Evolutionary conservation across 2,888 invertebrate species (phyloP).

Genomic region (Yponomeuta malinellus): DNA sequence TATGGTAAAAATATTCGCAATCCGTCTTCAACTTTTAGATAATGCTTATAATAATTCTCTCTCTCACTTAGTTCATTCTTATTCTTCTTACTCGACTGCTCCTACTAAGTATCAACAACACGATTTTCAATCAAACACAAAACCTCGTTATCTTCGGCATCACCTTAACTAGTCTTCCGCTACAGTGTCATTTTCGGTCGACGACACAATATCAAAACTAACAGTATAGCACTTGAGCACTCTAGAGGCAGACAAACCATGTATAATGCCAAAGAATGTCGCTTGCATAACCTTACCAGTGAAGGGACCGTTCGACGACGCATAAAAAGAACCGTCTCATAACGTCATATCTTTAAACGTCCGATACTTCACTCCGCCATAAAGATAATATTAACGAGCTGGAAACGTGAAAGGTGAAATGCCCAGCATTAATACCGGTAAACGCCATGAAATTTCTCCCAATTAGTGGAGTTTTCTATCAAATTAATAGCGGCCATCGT

Average conservation of each 20-base stretch:
- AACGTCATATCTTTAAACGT: slow-evolving; percentile 26
- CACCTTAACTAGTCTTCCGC: too few species aligned
- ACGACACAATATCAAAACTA: background rate
- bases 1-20: too few species aligned
- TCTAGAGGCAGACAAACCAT: too few species aligned
- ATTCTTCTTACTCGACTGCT: too few species aligned
- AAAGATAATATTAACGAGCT: slow-evolving; percentile 35
- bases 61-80: too few species aligned
- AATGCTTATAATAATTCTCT: too few species aligned
- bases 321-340: background rate
- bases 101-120: too few species aligned
- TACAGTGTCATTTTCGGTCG: too few species aligned
- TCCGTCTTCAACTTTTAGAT: too few species aligned
- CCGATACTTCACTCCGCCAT: slow-evolving; percentile 32
- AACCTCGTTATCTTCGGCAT: too few species aligned
- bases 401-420: slow-evolving; percentile 26
- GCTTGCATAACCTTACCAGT: background rate
- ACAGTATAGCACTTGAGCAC: background rate
- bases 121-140: too few species aligned
- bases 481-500: slow-evolving; percentile 37
- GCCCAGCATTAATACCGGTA: slow-evolving; percentile 22
- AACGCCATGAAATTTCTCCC: slow-evolving; percentile 38
- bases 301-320: background rate
- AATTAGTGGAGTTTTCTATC: slow-evolving; percentile 46
- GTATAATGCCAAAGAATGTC: too few species aligned